phyloP scores from a whole-genome alignment of 1,140 invertebrate genomes.

The Caerostris extrusa region DNA sequence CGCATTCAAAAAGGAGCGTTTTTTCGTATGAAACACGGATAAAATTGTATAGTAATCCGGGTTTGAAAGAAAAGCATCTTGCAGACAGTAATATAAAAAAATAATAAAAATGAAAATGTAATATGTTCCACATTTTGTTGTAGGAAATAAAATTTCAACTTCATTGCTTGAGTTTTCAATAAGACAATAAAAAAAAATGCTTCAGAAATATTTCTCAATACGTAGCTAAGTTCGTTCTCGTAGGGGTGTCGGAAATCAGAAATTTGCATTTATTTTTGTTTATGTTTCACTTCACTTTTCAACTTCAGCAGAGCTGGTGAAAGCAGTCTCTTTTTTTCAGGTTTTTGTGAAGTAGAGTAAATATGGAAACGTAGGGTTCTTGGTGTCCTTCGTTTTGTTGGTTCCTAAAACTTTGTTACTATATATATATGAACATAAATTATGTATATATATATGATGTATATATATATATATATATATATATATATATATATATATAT shows the following conservation, averaged over 20 bases:
- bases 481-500: too few relatives aligned
- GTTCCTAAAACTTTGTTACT: too few relatives aligned
- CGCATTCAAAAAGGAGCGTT: not conserved
- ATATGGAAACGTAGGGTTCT: constrained; percentile 8
- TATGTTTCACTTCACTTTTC: not conserved
- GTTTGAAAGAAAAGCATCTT: not conserved
- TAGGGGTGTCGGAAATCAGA: constrained; percentile 37
- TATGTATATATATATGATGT: too few relatives aligned
- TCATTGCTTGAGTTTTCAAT: constrained; percentile 1
- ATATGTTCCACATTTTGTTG: constrained; percentile 9
- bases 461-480: too few relatives aligned
- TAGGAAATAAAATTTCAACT: constrained; percentile 47
- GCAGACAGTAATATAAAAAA: not conserved
- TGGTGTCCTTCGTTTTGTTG: not conserved
- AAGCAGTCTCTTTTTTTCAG: not conserved
- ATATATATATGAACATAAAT: too few relatives aligned
- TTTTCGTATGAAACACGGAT: not conserved
- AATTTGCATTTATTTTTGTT: constrained; percentile 58
- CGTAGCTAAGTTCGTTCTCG: not conserved
- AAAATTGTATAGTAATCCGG: not conserved
- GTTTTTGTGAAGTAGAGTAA: constrained; percentile 30
- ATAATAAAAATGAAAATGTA: constrained; percentile 31
- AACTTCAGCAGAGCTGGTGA: not conserved
- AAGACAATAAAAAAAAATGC: constrained; percentile 8
- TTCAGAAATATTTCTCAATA: not conserved